Evolutionary conservation across 1,140 invertebrate species (phyloP).

Genomic region (Elymnias hypermnestra): DNA sequence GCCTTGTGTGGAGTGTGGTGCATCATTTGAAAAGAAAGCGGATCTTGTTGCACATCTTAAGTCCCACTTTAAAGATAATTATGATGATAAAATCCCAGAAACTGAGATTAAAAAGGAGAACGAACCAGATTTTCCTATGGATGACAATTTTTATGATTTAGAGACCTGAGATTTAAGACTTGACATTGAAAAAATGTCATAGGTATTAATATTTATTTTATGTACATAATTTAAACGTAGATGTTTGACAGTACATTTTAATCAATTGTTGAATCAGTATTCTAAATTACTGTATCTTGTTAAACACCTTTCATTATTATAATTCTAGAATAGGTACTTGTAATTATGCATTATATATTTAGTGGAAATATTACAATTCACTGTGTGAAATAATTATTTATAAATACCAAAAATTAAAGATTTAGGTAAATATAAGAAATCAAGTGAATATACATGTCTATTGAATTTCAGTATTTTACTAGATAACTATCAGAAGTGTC

Average conservation of each 20-base stretch:
- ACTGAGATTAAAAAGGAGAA: conserved; percentile 59
- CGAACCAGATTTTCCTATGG: conserved; percentile 45
- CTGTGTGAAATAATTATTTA: no score
- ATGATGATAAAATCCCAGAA: conserved; percentile 54
- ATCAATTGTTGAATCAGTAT: conserved; percentile 15
- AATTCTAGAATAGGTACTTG: no score
- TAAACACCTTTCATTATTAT: no score
- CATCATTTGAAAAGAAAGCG: conserved; percentile 75
- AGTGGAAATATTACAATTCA: no score
- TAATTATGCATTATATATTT: no score
- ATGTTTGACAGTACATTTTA: conserved; percentile 7
- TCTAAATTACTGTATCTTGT: conserved; percentile 15
- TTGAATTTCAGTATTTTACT: no score
- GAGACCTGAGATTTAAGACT: conserved; percentile 47
- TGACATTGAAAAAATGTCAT: conserved; percentile 7
- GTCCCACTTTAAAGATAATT: conserved; percentile 72
- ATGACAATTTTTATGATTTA: conserved; percentile 64
- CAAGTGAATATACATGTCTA: no score
- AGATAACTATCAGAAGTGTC: no score
- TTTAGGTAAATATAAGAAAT: no score
- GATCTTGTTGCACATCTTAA: conserved; percentile 77
- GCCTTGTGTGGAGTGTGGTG: conserved; percentile 76
- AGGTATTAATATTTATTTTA: conserved; percentile 1
- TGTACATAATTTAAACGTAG: background rate
- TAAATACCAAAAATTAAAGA: no score